Percentiles rank a stretch among this genome's conserved stretches.
phyloP scores from a whole-genome alignment of 2,797 vertebrate genomes.

The Hypotaenidia okinawae region DNA sequence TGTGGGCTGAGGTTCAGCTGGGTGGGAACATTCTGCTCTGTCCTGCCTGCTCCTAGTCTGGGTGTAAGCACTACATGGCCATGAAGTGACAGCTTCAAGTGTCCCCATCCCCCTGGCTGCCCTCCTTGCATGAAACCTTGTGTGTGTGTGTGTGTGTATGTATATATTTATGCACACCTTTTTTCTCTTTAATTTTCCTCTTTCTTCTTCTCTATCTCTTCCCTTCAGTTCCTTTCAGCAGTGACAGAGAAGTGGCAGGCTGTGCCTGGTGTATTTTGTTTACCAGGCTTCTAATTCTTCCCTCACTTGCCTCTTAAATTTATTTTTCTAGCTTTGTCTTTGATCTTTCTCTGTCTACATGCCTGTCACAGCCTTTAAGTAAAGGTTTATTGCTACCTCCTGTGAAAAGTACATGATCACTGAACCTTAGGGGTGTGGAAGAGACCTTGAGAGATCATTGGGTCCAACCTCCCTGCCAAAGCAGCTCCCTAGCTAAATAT shows the following conservation, averaged over 20 bases:
- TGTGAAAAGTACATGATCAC: background rate
- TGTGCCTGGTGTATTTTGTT: background rate
- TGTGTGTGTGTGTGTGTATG: background rate
- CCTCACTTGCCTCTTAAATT: background rate
- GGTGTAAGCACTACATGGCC: background rate
- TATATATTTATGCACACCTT: background rate
- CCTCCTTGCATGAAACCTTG: background rate
- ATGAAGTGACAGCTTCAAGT: background rate
- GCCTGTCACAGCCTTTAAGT: background rate
- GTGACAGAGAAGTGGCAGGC: background rate
- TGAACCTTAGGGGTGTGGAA: no score
- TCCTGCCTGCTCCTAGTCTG: background rate
- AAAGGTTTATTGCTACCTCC: background rate
- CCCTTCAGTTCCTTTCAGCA: background rate
- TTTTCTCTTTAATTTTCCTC: background rate
- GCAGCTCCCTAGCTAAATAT: no score
- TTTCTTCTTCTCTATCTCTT: background rate
- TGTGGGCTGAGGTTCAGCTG: background rate
- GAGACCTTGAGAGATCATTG: no score
- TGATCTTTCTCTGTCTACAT: accelerated
- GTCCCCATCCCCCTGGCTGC: background rate
- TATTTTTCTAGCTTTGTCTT: background rate
- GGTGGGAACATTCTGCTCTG: background rate
- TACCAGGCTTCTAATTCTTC: background rate
- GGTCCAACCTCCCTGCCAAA: no score